These are phyloP conservation scores for Bombus vancouverensis DNA, from an alignment of 1,140 invertebrate species.

Conservation along the genomic window DNA sequence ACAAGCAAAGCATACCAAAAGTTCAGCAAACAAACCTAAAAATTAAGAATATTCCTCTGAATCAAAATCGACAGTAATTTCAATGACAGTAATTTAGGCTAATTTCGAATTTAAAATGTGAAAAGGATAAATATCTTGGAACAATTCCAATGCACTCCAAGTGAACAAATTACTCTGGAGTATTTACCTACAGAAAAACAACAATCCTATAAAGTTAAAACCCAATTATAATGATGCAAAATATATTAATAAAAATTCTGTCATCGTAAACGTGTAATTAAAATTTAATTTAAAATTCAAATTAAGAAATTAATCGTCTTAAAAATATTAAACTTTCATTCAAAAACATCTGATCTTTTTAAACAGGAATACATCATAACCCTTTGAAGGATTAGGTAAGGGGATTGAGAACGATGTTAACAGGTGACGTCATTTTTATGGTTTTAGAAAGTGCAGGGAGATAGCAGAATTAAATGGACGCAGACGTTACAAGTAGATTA, in stretches of 20 bases:
- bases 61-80: not conserved
- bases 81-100: not conserved
- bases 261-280: too few relatives aligned
- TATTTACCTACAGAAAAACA: not conserved
- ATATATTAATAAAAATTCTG: not conserved
- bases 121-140: not conserved
- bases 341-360: not conserved
- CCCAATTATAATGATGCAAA: not conserved
- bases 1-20: not conserved
- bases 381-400: not conserved
- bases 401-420: not conserved
- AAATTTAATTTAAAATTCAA: too few relatives aligned
- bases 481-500: constrained; percentile 34
- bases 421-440: not conserved
- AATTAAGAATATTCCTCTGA: not conserved
- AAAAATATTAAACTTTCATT: not conserved
- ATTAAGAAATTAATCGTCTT: too few relatives aligned
- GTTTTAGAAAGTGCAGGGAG: not conserved
- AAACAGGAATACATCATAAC: not conserved
- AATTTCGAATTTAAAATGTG: not conserved
- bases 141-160: not conserved
- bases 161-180: not conserved
- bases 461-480: constrained; percentile 8
- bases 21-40: not conserved
- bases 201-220: not conserved